phyloP scores from a whole-genome alignment of 1,140 invertebrate genomes.

The Anthonomus grandis region DNA sequence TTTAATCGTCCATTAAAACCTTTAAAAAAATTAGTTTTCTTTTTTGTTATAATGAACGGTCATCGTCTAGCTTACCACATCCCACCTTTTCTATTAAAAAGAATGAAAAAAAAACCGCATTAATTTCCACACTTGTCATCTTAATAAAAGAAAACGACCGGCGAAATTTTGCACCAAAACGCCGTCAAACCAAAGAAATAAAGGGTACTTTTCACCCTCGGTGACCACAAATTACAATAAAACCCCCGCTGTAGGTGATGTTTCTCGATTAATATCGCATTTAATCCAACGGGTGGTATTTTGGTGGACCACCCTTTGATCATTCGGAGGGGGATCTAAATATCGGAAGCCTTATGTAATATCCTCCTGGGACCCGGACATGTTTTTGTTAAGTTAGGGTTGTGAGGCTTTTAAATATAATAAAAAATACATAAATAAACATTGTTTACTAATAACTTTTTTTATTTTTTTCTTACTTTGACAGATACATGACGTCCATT shows the following conservation, averaged over 20 bases:
- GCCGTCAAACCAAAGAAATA: slow-evolving; percentile 11
- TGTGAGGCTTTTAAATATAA: no score
- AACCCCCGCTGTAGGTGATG: slow-evolving; percentile 12
- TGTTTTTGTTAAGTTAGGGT: no score
- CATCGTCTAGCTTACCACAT: background rate
- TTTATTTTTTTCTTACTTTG: no score
- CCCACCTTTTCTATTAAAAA: no score
- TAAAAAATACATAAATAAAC: no score
- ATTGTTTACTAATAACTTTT: no score
- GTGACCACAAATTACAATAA: slow-evolving; percentile 19
- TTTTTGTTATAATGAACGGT: no score
- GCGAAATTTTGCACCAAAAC: slow-evolving; percentile 5
- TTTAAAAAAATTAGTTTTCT: no score
- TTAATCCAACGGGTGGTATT: slow-evolving; percentile 19
- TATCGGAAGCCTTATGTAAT: no score
- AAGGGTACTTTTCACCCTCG: slow-evolving; percentile 15
- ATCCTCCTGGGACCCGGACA: no score
- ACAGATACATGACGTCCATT: no score
- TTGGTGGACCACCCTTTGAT: slow-evolving; percentile 20
- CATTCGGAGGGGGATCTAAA: slow-evolving; percentile 13
- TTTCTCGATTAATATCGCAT: slow-evolving; percentile 18
- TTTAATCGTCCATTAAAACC: no score
- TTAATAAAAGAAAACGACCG: slow-evolving; percentile 5
- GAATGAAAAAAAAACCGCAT: background rate
- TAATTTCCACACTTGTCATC: slow-evolving; percentile 17